Conservation (phyloP, 2,888 invertebrate genomes). For the Stenolophus ochropezus region DNA sequence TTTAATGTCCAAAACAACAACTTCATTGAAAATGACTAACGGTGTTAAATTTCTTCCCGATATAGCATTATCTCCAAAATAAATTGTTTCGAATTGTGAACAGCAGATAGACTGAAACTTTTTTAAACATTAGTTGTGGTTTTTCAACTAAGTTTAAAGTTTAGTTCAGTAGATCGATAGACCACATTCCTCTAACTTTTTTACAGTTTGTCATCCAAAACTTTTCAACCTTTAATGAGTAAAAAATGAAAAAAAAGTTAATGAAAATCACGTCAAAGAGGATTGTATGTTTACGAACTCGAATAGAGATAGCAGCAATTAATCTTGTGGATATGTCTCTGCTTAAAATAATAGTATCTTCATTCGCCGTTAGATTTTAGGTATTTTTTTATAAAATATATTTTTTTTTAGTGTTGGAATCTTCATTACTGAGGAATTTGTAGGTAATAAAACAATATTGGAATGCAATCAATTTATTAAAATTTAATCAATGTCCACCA, state of each 20-base stretch:
- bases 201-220: constrained; percentile 8
- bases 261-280: not conserved
- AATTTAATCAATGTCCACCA: too few relatives aligned
- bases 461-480: too few relatives aligned
- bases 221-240: not conserved
- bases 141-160: constrained; percentile 9
- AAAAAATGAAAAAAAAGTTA: not conserved
- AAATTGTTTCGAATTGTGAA: not conserved
- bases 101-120: not conserved
- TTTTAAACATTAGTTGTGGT: constrained; percentile 17
- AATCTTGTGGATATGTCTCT: not conserved
- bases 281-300: not conserved
- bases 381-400: not conserved
- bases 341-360: not conserved
- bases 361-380: not conserved
- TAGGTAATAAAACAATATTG: too few relatives aligned
- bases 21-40: not conserved
- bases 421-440: too few relatives aligned
- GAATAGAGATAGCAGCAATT: not conserved
- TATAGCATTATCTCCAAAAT: not conserved
- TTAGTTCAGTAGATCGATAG: not conserved
- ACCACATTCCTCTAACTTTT: constrained; percentile 22
- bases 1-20: not conserved
- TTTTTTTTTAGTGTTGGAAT: too few relatives aligned
- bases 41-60: not conserved